These are phyloP conservation scores for Ormyrus labotus DNA, from an alignment of 2,888 invertebrate genomes.

Conservation along the genomic window DNA sequence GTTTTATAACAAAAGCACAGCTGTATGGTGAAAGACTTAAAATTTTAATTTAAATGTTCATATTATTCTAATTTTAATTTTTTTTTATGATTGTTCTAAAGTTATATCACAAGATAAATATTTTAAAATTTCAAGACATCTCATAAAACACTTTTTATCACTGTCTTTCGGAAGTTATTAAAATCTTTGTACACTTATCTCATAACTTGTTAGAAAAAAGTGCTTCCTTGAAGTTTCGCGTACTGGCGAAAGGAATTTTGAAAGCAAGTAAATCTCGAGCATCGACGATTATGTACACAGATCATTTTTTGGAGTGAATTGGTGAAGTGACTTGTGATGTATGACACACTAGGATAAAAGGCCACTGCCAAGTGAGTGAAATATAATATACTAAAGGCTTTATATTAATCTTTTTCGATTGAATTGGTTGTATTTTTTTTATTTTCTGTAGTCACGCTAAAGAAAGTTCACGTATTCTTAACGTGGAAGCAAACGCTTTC, in stretches of 20 bases:
- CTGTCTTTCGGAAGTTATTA: not conserved
- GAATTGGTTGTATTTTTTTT: constrained; percentile 1
- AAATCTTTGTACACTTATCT: not conserved
- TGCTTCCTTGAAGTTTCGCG: no score
- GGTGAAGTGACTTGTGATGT: constrained; percentile 48
- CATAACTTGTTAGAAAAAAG: no score
- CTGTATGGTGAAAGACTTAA: no score
- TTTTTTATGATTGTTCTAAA: no score
- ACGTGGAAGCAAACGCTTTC: constrained; percentile 28
- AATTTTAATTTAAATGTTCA: no score
- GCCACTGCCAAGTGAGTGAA: constrained; percentile 40
- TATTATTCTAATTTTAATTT: no score
- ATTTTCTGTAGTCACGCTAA: constrained; percentile 6
- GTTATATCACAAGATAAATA: no score
- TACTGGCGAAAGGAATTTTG: no score
- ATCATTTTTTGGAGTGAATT: no score
- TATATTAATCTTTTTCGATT: not conserved
- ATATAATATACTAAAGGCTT: not conserved
- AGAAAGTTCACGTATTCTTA: constrained; percentile 19
- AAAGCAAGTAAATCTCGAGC: no score
- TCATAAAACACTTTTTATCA: constrained; percentile 14
- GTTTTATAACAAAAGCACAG: no score
- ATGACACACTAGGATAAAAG: constrained; percentile 40
- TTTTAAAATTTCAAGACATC: not conserved
- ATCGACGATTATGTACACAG: no score